Evolutionary conservation across 2,113 vertebrate species (phyloP).

Genomic region (Athene noctua): DNA sequence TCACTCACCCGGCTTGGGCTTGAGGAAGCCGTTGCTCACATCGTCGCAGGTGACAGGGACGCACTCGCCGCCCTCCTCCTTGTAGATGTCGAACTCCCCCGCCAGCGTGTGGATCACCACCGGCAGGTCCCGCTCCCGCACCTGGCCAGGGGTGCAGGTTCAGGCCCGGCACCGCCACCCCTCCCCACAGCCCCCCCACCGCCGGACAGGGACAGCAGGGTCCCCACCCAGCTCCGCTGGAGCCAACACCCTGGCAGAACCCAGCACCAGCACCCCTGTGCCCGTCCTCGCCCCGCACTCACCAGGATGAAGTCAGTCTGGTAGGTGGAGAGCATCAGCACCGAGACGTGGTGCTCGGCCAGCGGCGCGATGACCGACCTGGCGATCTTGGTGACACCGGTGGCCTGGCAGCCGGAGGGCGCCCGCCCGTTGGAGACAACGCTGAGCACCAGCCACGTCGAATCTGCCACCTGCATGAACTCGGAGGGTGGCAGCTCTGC

Average conservation of each 20-base stretch:
- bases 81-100: conserved; percentile 91
- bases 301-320: conserved; percentile 94
- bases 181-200: background rate
- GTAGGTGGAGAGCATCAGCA: conserved; percentile 96
- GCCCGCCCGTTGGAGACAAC: conserved; percentile 87
- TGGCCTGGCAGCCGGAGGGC: conserved; percentile 82
- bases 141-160: conserved; percentile 60
- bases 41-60: conserved; percentile 78
- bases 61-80: conserved; percentile 86
- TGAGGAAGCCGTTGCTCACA: conserved; percentile 80
- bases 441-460: conserved; percentile 92
- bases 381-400: conserved; percentile 95
- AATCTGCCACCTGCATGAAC: conserved; percentile 88
- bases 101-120: conserved; percentile 88
- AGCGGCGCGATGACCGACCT: conserved; percentile 92
- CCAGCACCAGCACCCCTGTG: rapidly evolving
- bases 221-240: background rate
- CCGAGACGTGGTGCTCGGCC: conserved; percentile 94
- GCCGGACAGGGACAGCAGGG: rapidly evolving
- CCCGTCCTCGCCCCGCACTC: background rate
- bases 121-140: conserved; percentile 90
- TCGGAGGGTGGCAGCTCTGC: conserved; percentile 89
- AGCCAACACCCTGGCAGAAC: background rate
- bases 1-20: conserved; percentile 69
- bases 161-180: rapidly evolving